phyloP scores from a whole-genome alignment of 2,797 vertebrate species.

The Apogon talboti region DNA sequence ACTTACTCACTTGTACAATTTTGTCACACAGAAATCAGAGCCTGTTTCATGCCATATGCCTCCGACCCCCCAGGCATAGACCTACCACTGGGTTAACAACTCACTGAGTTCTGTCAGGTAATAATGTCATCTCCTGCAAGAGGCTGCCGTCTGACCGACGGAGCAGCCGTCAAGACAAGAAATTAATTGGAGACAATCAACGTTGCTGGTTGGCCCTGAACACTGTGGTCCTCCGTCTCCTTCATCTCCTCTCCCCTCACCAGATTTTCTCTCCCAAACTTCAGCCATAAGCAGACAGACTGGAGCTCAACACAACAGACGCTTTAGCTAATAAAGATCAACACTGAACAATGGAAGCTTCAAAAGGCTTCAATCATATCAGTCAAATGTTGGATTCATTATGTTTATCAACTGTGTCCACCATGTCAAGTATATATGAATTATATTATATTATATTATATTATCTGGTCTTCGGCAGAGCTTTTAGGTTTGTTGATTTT shows the following conservation, averaged over 20 bases:
- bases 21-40: not conserved
- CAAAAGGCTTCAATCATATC: constrained; percentile 41
- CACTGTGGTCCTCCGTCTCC: constrained; percentile 6
- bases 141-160: constrained; percentile 36
- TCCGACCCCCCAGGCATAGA: constrained; percentile 17
- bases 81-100: constrained; percentile 16
- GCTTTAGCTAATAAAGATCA: constrained; percentile 46
- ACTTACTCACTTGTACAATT: constrained; percentile 3
- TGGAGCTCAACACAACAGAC: constrained; percentile 7
- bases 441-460: too few species aligned
- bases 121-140: constrained; percentile 24
- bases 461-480: too few species aligned
- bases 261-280: constrained; percentile 5
- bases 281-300: constrained; percentile 39
- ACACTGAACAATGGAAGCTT: constrained; percentile 35
- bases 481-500: too few species aligned
- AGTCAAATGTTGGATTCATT: not conserved
- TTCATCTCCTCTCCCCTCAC: constrained; percentile 11
- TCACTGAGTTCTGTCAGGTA: constrained; percentile 31
- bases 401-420: too few species aligned
- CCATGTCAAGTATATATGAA: too few species aligned
- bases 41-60: not conserved
- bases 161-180: constrained; percentile 35
- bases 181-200: constrained; percentile 61
- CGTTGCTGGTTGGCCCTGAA: constrained; percentile 34